Evolutionary conservation across 2,797 vertebrate species (phyloP), one percentile per base, ranked within the genome.

Genomic region (Tachyglossus aculeatus): DNA sequence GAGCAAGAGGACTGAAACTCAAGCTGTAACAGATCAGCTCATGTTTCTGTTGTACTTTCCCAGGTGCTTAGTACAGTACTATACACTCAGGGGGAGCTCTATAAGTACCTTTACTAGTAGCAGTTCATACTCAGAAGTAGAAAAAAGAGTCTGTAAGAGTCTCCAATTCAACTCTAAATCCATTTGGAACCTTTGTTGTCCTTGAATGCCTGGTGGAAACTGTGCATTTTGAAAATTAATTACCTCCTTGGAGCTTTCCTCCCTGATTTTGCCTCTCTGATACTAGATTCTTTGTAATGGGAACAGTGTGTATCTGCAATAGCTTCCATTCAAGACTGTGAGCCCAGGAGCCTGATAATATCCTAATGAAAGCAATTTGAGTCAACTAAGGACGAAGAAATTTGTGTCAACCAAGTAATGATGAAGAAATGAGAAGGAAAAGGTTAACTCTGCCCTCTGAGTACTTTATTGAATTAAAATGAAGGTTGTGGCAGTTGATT

Each of bases 291-390:
- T 44, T 39, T 21, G 33, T 22, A 45, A 47, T 29, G 67, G 76
- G 29, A 40, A 18, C 41, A 11, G 6, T 33, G 9, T 73, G 36
- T 22, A 29, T 43, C 24, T 48, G 10, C 31, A 74, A 39, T 24
- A 36, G 34, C 9, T 50, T 59, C 51, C 60, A 63, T 4, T 19
- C 21, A 45, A 77, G 19, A 48, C 32, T 31, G 21, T 31, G 27
- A 44, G 60, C 29, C n/a, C 56, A 67, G 69, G 69, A 68, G 21
- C 63, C 47, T 1, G 0, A 39, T 66, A 60, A 59, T 14, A 33
- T 14, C n/a, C 31, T 73, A 68, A 71, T 51, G 55, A 72, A 36
- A 70, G 67, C 44, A 74, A 59, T 79, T 82, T 79, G 31, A 78
- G 68, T 63, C 37, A 50, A 33, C 54, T 51, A 75, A 74, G 62